Conservation (phyloP, 2,888 invertebrate genomes). For the Erebia ligea region DNA sequence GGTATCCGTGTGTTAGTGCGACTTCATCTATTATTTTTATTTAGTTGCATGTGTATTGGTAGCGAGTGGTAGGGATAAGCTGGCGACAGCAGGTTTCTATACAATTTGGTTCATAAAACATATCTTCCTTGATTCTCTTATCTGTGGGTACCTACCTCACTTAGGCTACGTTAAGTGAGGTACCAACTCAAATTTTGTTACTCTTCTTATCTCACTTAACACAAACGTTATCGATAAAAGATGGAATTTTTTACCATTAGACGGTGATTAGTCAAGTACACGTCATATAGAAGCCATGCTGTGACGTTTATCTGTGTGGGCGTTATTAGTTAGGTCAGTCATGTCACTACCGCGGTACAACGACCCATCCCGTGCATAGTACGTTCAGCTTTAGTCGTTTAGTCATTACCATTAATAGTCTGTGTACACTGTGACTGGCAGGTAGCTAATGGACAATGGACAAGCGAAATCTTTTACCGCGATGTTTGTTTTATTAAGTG, state of each 20-base stretch:
- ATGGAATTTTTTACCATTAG: neutral
- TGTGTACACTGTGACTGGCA: conserved; percentile 20
- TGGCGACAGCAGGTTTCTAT: no score
- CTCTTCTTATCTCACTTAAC: neutral
- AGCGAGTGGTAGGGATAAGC: no score
- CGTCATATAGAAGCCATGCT: neutral
- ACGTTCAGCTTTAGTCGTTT: conserved; percentile 3
- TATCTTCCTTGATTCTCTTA: no score
- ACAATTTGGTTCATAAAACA: no score
- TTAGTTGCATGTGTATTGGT: no score
- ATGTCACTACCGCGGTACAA: conserved; percentile 25
- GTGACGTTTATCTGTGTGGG: conserved; percentile 24
- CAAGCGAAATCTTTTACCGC: conserved; percentile 2
- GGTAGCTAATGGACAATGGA: conserved; percentile 22
- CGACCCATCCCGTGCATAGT: conserved; percentile 25
- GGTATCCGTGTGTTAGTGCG: no score
- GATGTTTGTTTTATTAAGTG: conserved; percentile 10
- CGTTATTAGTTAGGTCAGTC: conserved; percentile 31
- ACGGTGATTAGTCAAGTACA: conserved; percentile 7
- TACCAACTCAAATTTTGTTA: neutral
- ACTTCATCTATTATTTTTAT: no score
- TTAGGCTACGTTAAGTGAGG: no score
- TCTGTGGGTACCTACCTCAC: no score
- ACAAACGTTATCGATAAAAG: neutral
- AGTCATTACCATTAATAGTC: conserved; percentile 22